phyloP scores from a whole-genome alignment of 2,113 vertebrate species.

The Saccopteryx leptura region DNA sequence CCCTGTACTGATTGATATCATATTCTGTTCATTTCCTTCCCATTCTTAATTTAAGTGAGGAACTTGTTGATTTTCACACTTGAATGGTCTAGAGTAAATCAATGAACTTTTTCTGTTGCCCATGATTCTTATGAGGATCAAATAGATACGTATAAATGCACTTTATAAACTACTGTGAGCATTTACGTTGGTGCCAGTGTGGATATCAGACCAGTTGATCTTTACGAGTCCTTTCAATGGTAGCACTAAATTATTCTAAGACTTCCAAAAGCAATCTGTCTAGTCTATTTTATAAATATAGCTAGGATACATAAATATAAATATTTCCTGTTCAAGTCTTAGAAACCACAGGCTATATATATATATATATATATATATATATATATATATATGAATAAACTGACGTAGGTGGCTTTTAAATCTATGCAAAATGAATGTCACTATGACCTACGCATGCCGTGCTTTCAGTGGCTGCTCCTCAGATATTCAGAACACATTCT shows the following conservation, averaged over 20 bases:
- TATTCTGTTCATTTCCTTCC: not conserved
- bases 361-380: not conserved
- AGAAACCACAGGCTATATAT: not conserved
- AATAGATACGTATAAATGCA: not conserved
- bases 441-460: not conserved
- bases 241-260: slow-evolving; percentile 14
- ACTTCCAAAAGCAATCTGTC: not conserved
- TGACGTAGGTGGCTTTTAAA: not conserved
- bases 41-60: not conserved
- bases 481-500: slow-evolving; percentile 54
- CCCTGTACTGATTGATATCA: not conserved
- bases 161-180: not conserved
- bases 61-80: not conserved
- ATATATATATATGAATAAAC: not conserved
- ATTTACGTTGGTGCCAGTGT: not conserved
- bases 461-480: slow-evolving; percentile 7
- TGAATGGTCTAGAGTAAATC: not conserved
- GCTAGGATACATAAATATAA: not conserved
- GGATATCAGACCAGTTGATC: not conserved
- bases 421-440: slow-evolving; percentile 14
- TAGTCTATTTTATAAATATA: not conserved
- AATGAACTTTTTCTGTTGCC: not conserved
- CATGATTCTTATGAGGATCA: not conserved
- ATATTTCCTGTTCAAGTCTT: not conserved
- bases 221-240: not conserved